Conservation (phyloP, 1,140 invertebrate genomes). For the Drosophila athabasca region DNA sequence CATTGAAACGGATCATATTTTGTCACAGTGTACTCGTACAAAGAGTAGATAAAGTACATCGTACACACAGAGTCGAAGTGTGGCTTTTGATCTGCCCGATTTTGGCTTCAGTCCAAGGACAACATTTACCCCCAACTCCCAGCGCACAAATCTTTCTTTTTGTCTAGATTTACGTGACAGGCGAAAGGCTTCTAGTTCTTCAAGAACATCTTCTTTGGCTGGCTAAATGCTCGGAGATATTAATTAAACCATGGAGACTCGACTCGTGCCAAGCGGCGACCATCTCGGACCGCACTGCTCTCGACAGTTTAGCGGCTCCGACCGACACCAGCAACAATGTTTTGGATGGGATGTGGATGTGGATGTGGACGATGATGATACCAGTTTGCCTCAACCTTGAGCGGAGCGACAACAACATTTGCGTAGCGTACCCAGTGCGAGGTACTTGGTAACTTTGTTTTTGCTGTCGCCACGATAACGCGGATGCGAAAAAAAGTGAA, state of each 20-base stretch:
- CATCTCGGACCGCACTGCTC: constrained; percentile 32
- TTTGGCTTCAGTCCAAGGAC: constrained; percentile 57
- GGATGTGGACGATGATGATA: constrained; percentile 60
- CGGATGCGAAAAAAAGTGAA: constrained; percentile 80
- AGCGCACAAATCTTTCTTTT: not conserved
- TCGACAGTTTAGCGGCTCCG: constrained; percentile 49
- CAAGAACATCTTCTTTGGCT: constrained; percentile 50
- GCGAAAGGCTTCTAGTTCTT: constrained; percentile 64
- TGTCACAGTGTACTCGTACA: too few relatives aligned
- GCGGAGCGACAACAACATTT: constrained; percentile 65
- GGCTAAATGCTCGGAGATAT: constrained; percentile 50
- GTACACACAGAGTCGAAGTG: constrained; percentile 27
- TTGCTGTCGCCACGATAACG: constrained; percentile 45
- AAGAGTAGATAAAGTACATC: constrained; percentile 10
- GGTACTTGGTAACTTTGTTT: constrained; percentile 37
- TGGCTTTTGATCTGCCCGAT: constrained; percentile 63
- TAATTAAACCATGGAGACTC: constrained; percentile 75
- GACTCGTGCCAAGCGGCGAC: constrained; percentile 70
- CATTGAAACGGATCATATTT: too few relatives aligned
- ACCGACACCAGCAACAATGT: constrained; percentile 24
- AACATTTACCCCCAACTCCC: not conserved
- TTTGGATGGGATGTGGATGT: constrained; percentile 17
- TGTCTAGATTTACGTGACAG: constrained; percentile 25
- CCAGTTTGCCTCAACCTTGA: constrained; percentile 80
- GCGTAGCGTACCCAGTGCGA: constrained; percentile 61